Percentiles rank a stretch among this genome's conserved stretches.
Conservation (phyloP, 2,888 invertebrate species). For the Mythimna lalbum region DNA sequence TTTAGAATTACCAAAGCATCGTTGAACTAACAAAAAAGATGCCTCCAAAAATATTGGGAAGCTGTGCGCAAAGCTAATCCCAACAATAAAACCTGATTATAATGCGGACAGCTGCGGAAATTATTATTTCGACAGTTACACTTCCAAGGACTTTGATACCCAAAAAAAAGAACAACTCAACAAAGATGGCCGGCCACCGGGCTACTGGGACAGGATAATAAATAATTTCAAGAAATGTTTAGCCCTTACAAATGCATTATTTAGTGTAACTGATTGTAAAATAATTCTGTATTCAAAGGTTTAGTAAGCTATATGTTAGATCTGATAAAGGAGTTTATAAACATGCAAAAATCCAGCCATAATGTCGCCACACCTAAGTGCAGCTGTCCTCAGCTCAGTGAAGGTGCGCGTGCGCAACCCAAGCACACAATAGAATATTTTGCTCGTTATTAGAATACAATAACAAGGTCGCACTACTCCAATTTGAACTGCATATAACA, state of each 20-base stretch:
- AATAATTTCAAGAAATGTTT: slow-evolving; percentile 12
- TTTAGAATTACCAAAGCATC: slow-evolving; percentile 33
- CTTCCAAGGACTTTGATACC: slow-evolving; percentile 40
- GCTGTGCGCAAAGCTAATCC: slow-evolving; percentile 42
- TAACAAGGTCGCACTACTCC: slow-evolving; percentile 79
- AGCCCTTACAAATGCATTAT: neutral
- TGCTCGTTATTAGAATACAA: slow-evolving; percentile 83
- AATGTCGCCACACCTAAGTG: slow-evolving; percentile 54
- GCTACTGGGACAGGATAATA: slow-evolving; percentile 2
- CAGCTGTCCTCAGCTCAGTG: slow-evolving; percentile 55
- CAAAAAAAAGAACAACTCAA: slow-evolving; percentile 21
- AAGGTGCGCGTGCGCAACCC: slow-evolving; percentile 71
- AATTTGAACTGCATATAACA: slow-evolving; percentile 71
- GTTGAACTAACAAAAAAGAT: slow-evolving; percentile 37
- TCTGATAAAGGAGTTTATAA: neutral
- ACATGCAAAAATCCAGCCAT: slow-evolving; percentile 39
- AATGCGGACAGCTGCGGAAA: slow-evolving; percentile 59
- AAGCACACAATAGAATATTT: slow-evolving; percentile 81
- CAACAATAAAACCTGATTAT: slow-evolving; percentile 58
- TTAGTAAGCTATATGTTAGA: neutral
- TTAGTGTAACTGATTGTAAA: neutral
- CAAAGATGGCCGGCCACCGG: slow-evolving; percentile 31
- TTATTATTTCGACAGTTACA: slow-evolving; percentile 51
- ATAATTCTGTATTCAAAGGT: slow-evolving; percentile 2
- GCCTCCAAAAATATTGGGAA: slow-evolving; percentile 22